Evolutionary conservation across 2,888 invertebrate genomes (phyloP).

Genomic region (Caenorhabditis wallacei): DNA sequence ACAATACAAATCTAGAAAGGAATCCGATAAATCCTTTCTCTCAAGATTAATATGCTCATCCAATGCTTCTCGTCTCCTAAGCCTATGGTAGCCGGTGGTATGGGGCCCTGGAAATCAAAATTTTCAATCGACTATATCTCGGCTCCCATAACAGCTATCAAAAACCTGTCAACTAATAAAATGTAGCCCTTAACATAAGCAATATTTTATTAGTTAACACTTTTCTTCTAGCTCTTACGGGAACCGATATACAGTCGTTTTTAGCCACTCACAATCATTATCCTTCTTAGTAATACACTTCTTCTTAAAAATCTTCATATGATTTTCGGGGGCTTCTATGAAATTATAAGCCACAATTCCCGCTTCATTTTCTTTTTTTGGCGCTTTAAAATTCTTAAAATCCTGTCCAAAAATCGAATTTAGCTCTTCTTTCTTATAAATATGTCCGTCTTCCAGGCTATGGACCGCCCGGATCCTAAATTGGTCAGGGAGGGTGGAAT

Average conservation of each 20-base stretch:
- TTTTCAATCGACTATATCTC: background rate
- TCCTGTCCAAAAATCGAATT: slow-evolving; percentile 35
- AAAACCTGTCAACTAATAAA: too few relatives aligned
- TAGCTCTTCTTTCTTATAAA: background rate
- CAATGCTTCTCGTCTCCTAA: background rate
- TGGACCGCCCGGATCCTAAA: slow-evolving; percentile 22
- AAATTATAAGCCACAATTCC: slow-evolving; percentile 27
- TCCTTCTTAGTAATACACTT: slow-evolving; percentile 16
- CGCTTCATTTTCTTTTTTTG: background rate
- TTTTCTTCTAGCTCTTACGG: too few relatives aligned
- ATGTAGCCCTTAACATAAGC: too few relatives aligned
- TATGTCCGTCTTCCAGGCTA: background rate
- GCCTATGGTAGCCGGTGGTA: background rate
- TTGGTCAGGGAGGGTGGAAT: background rate
- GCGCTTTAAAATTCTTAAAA: slow-evolving; percentile 11
- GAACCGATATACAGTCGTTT: too few relatives aligned
- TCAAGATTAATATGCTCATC: background rate
- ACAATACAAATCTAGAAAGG: too few relatives aligned
- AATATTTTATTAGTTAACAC: too few relatives aligned
- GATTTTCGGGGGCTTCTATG: background rate
- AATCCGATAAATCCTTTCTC: too few relatives aligned
- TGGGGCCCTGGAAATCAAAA: background rate
- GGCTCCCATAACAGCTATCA: too few relatives aligned
- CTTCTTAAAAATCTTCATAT: slow-evolving; percentile 13
- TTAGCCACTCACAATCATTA: slow-evolving; percentile 27